phyloP scores from a whole-genome alignment of 2,888 invertebrate species.

The Noctua pronuba region DNA sequence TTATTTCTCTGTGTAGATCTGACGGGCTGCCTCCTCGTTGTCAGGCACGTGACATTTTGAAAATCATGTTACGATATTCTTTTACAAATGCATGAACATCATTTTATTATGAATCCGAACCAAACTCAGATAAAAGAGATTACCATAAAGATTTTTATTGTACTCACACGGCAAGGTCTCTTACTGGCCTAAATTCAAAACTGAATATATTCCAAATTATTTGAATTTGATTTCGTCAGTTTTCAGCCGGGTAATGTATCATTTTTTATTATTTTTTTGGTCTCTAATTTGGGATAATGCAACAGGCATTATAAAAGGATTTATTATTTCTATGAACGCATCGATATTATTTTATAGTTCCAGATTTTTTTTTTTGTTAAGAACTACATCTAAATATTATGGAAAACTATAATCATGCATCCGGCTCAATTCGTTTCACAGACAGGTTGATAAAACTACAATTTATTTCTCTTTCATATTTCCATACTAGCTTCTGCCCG shows the following conservation, averaged over 20 bases:
- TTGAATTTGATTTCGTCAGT: constrained; percentile 55
- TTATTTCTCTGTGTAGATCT: too few species aligned
- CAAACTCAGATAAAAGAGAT: constrained; percentile 73
- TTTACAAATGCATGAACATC: constrained; percentile 78
- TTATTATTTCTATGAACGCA: neutral
- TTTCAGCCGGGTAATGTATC: neutral
- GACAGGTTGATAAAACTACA: constrained; percentile 32
- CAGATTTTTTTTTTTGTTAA: neutral
- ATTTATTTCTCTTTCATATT: constrained; percentile 39
- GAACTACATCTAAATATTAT: constrained; percentile 4
- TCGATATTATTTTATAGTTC: constrained; percentile 10
- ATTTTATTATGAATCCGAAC: constrained; percentile 86
- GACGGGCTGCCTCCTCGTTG: constrained; percentile 75
- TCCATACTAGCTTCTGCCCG: too few species aligned
- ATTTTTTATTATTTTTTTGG: neutral
- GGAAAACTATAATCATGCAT: constrained; percentile 37
- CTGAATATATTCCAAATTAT: constrained; percentile 66
- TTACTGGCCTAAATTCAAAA: constrained; percentile 64
- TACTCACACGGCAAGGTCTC: constrained; percentile 72
- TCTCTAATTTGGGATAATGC: neutral
- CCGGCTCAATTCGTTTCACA: constrained; percentile 23
- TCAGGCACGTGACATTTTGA: constrained; percentile 77
- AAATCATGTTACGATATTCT: constrained; percentile 76
- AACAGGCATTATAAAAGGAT: neutral
- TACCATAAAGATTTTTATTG: constrained; percentile 79